Evolutionary conservation across 2,888 invertebrate species (phyloP), one percentile per base, ranked within the genome.

Genomic region (Calameuta pallipes): DNA sequence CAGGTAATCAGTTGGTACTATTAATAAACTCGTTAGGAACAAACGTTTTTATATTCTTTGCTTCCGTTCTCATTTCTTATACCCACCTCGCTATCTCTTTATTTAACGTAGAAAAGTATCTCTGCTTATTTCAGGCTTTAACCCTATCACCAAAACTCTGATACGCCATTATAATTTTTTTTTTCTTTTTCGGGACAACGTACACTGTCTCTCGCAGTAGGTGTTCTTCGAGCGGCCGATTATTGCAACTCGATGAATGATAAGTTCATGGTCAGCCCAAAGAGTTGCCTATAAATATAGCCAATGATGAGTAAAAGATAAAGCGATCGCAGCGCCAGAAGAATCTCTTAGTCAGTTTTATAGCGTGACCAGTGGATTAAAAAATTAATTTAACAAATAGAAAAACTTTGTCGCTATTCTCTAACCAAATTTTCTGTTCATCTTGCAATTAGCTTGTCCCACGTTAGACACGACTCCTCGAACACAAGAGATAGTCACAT

Each of bases 1-100:
- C 83, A 84, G 82, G 87, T 84, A 86, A 87, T 87, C 84, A 85
- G 85, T 85, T 79, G 78, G 79, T 70, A 78, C 87, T 87, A 88
- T 87, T 87, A 86, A 87, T 87, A 87, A 83, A 86, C 83, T 73
- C 33, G 78, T 81, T 78, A 80, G 79, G 80, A 81, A 80, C 76
- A 79, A 80, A 9, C 15, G 2, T 23, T 56, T 23, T 56, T 56
- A 56, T 56, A 6, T 23, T 56, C 6, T 56, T 56, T 9, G 15
- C 41, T 41, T 15, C 41, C 23, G 9, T 56, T 56, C 56, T 23
- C 56, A 23, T 23, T 56, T 23, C 23, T 15, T 56, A 56, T 23
- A 56, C 1, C 23, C 56, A 23, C 2, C 23, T 56, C 23, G 23
- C 2, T 23, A 23, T 56, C 41, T 41, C 23, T 56, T 23, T 41